These are phyloP conservation scores for Raphicerus campestris DNA, from an alignment of 2,113 vertebrate genomes.

Conservation along the genomic window DNA sequence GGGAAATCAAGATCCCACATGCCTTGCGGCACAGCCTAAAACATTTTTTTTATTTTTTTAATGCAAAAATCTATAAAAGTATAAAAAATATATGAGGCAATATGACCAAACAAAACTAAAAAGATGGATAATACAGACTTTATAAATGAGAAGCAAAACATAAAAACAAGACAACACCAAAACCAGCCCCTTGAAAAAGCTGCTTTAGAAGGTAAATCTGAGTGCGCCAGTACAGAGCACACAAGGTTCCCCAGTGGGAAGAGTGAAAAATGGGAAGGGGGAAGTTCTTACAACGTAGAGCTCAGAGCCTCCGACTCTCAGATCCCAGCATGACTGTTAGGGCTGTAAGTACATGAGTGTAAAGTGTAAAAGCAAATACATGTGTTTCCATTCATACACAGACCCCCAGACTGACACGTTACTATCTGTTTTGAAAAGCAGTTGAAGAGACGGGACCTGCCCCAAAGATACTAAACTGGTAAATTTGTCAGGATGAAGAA, in stretches of 20 bases:
- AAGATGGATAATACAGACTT: not conserved
- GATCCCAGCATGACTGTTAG: not conserved
- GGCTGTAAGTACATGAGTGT: not conserved
- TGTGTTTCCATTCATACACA: not conserved
- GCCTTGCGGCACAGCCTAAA: not conserved
- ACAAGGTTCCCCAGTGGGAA: not conserved
- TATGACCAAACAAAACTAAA: not conserved
- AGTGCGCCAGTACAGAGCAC: not conserved
- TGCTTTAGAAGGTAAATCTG: not conserved
- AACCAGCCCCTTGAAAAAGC: not conserved
- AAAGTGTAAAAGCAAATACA: rapidly evolving
- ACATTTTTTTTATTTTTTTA: not conserved
- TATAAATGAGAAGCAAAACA: not conserved
- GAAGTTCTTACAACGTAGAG: not conserved
- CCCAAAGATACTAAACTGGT: not conserved
- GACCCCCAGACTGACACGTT: not conserved
- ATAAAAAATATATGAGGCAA: not conserved
- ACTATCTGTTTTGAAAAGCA: not conserved
- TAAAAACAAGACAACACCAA: not conserved
- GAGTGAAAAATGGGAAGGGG: not conserved
- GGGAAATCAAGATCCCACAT: not conserved
- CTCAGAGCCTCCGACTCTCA: not conserved
- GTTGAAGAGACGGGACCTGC: not conserved
- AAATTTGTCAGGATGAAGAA: not conserved
- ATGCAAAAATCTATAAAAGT: not conserved